Percentiles rank a stretch among this genome's conserved stretches.
Evolutionary conservation across 2,797 vertebrate genomes (phyloP).

Genomic region (Leptoclinus maculatus): DNA sequence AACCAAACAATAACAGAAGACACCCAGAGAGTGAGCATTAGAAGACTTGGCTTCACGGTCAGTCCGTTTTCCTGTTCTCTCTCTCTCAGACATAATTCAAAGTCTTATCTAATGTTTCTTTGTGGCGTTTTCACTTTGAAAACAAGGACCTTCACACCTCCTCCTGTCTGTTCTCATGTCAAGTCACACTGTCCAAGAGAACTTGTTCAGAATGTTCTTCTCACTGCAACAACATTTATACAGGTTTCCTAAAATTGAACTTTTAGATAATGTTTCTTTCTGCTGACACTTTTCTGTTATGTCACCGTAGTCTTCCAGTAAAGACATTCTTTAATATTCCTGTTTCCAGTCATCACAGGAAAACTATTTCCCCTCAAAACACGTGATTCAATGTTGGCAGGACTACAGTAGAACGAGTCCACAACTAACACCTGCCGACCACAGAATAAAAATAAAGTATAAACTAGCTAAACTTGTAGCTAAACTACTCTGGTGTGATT

Average conservation of each 20-base stretch:
- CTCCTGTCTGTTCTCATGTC: neutral
- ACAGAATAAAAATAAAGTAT: slow-evolving; percentile 19
- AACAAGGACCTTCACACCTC: slow-evolving; percentile 23
- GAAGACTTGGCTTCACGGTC: neutral
- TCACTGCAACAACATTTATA: neutral
- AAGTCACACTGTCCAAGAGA: slow-evolving; percentile 38
- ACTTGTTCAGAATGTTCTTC: slow-evolving; percentile 12
- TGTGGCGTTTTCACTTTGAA: slow-evolving; percentile 3
- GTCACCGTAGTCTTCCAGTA: neutral
- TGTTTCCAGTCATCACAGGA: slow-evolving; percentile 36
- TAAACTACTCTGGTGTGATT: slow-evolving; percentile 2
- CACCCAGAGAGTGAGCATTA: slow-evolving; percentile 23
- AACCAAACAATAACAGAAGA: slow-evolving; percentile 55
- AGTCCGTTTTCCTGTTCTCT: neutral
- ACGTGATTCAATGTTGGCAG: slow-evolving; percentile 12
- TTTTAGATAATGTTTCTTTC: neutral
- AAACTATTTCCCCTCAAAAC: slow-evolving; percentile 7
- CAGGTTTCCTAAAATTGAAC: neutral
- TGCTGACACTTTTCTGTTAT: neutral
- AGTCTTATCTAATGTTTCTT: slow-evolving; percentile 10
- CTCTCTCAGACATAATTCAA: neutral
- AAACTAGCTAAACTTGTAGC: neutral
- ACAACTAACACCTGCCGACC: slow-evolving; percentile 5
- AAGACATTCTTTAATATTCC: slow-evolving; percentile 1
- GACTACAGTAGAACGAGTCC: neutral